Evolutionary conservation across 2,797 vertebrate genomes (phyloP), one percentile per base, ranked within the genome.

Genomic region (Valencia hispanica): DNA sequence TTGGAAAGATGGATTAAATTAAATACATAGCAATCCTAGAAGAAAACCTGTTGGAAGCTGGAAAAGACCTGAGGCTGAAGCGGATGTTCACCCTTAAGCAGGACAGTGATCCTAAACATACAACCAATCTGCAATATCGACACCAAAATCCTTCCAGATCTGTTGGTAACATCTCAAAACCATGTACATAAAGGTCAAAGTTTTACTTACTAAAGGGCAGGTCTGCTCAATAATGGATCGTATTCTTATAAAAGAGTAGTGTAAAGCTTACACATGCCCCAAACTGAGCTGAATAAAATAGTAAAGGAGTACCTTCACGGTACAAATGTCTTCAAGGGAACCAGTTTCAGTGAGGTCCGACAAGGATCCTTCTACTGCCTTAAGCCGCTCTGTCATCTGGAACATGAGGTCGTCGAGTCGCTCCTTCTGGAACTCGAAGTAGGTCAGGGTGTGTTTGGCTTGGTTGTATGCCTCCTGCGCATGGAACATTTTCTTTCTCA

Each of bases 401-500:
- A 92, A 93, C 81, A 97, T 93, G 72, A 95, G 94, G 73, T 96
- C 96, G 87, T 98, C 96, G 48, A 99, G 91, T 47, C 96, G 94
- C 82, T 94, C 93, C 77, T 95, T 97, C 89, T 97, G 97, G 88
- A 95, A 92, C 74, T 73, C 96, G 89, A 98, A 99, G 90, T 97
- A 96, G 91, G 95, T 96, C 92, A 98, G 92, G 1, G 95, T 95
- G 84, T 95, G 95, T 92, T 95, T 96, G 77, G 96, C 97, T 86
- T 95, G 94, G 85, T 97, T 95, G 59, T 94, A 96, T 57, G 96
- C 93, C 89, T 97, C 97, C 89, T 95, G 96, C 0, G 96, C 95
- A 11, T 97, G 97, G 76, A 94, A 94, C 89, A 99, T 82, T 85
- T 98, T 98, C 93, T 97, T 97, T 90, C 90, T 95, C 83, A 99